phyloP scores from a whole-genome alignment of 2,797 vertebrate species.

The Amazona finschi region DNA sequence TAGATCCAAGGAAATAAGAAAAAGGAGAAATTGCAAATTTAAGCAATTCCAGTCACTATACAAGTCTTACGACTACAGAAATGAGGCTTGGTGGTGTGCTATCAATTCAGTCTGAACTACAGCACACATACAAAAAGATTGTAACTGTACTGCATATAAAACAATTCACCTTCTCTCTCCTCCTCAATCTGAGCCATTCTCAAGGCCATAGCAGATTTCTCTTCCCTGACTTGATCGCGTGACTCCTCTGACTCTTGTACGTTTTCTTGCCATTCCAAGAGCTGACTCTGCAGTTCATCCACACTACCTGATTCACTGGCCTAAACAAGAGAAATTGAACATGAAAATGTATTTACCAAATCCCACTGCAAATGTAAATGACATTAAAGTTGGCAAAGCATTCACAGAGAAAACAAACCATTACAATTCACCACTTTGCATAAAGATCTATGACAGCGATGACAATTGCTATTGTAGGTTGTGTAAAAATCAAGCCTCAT shows the following conservation, averaged over 20 bases:
- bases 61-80: not conserved
- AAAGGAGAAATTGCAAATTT: not conserved
- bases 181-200: slow-evolving; percentile 90
- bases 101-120: not conserved
- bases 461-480: not conserved
- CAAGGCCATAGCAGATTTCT: slow-evolving; percentile 81
- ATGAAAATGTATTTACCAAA: not conserved
- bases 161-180: slow-evolving; percentile 88
- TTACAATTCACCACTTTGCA: not conserved
- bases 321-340: slow-evolving; percentile 57
- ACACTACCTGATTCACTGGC: slow-evolving; percentile 88
- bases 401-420: not conserved
- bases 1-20: not conserved
- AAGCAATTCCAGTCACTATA: not conserved
- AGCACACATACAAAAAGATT: not conserved
- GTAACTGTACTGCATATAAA: not conserved
- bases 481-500: not conserved
- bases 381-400: not conserved
- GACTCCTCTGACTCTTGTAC: slow-evolving; percentile 78
- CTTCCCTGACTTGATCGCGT: slow-evolving; percentile 80
- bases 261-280: slow-evolving; percentile 91
- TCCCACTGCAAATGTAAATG: not conserved
- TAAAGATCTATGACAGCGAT: not conserved
- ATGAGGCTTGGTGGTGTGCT: not conserved
- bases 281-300: slow-evolving; percentile 86